Evolutionary conservation across 2,888 invertebrate genomes (phyloP), one percentile per base, ranked within the genome.

Genomic region (Poecilobothrus nobilitatus): DNA sequence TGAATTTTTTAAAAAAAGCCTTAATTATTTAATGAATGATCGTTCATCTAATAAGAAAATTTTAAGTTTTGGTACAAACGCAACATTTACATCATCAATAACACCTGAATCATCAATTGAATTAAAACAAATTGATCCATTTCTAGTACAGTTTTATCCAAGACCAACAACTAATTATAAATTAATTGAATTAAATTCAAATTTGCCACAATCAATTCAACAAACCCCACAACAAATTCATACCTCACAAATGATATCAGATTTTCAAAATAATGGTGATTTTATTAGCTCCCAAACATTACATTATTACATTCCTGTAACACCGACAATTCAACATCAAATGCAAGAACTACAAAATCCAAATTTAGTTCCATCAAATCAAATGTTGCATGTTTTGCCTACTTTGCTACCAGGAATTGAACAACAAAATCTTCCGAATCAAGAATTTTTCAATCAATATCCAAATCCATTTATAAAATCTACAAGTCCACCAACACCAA

Each of bases 1-100:
- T 70, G 70, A 73, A 63, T 73, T 73, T 67, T 66, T 73, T 9
- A 70, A 68, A 63, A 70, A 68, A 66, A 70, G 67, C 68, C 70
- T 73, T 33, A 9, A 41, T 7, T 66, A 70, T 53, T 68, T 72
- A 63, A 63, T 70, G 63, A 68, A 53, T 34, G 70, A 70, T 66
- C 68, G 68, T 64, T 53, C 53, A 6, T 6, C 53, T 18, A 53
- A 18, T 53, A 18, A 15, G 6, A 53, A 53, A 53, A 53, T 53
- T 12, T 53, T 53, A 53, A 53, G 15, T 53, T 18, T 66, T 70
- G 8, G 68, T 66, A n/a, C 21, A 66, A 15, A 21, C 20, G 1
- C 37, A 68, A 63, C 1, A 20, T 21, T 4, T 2, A 4, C 62
- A 62, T 62, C 9, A 15, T 41, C 41, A 6, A 2, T 2, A 41